A percentile compares a stretch with the other conserved stretches of the same genome.
phyloP scores from a whole-genome alignment of 2,888 invertebrate genomes.

The Ichneumoninae sp. region DNA sequence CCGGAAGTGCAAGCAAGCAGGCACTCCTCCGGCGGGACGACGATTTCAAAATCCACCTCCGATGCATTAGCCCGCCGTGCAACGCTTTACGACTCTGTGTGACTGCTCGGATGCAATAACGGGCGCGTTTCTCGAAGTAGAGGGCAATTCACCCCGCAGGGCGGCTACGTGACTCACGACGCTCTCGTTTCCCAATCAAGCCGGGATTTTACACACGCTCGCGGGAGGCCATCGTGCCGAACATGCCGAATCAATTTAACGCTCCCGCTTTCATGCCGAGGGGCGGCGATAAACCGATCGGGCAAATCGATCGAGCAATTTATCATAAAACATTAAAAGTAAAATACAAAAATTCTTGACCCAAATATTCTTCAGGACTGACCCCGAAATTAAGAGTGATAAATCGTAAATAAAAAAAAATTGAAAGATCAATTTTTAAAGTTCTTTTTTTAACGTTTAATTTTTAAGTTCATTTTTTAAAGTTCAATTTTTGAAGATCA shows the following conservation, averaged over 20 bases:
- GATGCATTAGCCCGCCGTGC: constrained; percentile 1
- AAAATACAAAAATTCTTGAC: background rate
- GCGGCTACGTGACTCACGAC: constrained; percentile 58
- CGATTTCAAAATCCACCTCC: constrained; percentile 53
- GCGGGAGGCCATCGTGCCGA: background rate
- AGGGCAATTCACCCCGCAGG: constrained; percentile 53
- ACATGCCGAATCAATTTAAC: constrained; percentile 18
- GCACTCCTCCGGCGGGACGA: constrained; percentile 9
- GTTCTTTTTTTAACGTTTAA: too few species aligned
- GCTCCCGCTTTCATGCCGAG: constrained; percentile 10
- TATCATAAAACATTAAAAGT: background rate
- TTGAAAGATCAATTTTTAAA: too few species aligned
- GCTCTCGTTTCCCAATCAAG: constrained; percentile 44
- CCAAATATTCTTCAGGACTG: too few species aligned
- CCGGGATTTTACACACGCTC: constrained; percentile 11
- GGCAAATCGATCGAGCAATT: background rate
- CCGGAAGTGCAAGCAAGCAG: constrained; percentile 56
- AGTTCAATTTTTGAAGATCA: too few species aligned
- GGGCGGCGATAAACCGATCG: background rate
- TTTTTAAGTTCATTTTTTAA: too few species aligned
- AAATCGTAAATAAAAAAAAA: background rate
- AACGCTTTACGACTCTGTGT: background rate
- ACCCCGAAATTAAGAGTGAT: background rate
- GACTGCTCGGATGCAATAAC: background rate
- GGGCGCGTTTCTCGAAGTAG: background rate